Conservation (phyloP, 2,797 vertebrate genomes). For the Urosaurus nigricauda region DNA sequence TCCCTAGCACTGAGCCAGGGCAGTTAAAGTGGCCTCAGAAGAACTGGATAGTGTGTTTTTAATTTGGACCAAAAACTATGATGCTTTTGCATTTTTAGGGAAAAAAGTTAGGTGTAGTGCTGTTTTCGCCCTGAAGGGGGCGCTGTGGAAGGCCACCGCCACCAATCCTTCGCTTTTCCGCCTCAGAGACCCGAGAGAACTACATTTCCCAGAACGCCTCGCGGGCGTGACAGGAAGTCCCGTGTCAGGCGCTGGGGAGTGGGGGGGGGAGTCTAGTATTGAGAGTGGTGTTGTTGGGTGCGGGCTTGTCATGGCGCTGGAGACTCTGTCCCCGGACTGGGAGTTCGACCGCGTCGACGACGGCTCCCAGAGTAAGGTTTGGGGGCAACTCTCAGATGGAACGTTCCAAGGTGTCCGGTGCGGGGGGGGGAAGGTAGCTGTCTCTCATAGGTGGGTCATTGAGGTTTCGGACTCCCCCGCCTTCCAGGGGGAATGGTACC, state of each 20-base stretch:
- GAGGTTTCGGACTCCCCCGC: no score
- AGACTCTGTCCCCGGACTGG: constrained; percentile 93
- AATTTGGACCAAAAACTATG: no score
- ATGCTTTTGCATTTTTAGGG: no score
- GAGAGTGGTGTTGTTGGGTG: background rate
- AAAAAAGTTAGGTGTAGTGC: no score
- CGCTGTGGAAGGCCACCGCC: background rate
- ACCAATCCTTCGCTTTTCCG: background rate
- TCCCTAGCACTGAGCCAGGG: no score
- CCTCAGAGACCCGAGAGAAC: constrained; percentile 34
- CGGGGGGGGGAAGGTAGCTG: no score
- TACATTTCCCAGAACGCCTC: constrained; percentile 75
- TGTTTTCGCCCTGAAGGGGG: background rate
- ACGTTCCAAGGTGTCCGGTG: no score
- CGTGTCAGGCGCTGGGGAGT: constrained; percentile 79
- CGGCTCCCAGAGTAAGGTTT: constrained; percentile 92
- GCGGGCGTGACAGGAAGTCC: constrained; percentile 75
- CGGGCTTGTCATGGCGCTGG: constrained; percentile 83
- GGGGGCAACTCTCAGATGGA: background rate
- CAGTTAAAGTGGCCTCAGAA: no score
- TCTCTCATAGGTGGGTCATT: background rate
- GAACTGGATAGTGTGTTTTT: no score
- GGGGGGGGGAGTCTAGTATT: constrained; percentile 48
- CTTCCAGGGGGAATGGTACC: background rate
- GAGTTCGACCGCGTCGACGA: constrained; percentile 97